Percentiles rank a stretch among this genome's conserved stretches.
Conservation (phyloP, 2,113 vertebrate genomes). For the Varanus salvator region DNA sequence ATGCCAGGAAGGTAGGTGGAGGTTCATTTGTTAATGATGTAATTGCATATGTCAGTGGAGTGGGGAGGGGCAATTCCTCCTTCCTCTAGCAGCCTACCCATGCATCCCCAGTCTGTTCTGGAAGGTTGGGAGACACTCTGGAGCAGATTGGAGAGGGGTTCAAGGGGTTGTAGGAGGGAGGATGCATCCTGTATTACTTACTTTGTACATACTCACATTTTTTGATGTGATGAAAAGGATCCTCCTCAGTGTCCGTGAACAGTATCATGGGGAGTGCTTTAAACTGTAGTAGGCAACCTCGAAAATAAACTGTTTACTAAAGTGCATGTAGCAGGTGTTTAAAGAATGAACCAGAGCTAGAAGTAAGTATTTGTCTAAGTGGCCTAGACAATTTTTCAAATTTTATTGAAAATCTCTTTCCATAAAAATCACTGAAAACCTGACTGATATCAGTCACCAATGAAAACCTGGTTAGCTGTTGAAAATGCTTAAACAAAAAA, state of each 20-base stretch:
- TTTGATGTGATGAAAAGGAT: background rate
- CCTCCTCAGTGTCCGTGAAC: background rate
- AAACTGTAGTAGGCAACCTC: background rate
- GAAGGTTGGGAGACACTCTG: no score
- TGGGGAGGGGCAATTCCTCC: no score
- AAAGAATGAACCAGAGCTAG: background rate
- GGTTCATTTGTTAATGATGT: background rate
- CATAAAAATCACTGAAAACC: background rate
- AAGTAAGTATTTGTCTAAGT: background rate
- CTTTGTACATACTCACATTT: background rate
- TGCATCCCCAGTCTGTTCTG: no score
- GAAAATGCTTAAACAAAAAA: background rate
- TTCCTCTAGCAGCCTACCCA: no score
- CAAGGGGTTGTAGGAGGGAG: no score
- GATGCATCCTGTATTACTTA: no score
- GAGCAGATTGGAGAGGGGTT: no score
- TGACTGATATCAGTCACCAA: background rate
- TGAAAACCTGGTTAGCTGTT: background rate
- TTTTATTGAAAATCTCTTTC: background rate
- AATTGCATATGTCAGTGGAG: no score
- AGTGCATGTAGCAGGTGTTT: background rate
- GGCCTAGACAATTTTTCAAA: background rate
- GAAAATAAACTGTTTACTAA: background rate
- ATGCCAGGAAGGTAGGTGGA: no score
- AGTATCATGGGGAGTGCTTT: background rate